Conservation (phyloP, 2,113 vertebrate species). For the Sterrhoptilus dennistouni region DNA sequence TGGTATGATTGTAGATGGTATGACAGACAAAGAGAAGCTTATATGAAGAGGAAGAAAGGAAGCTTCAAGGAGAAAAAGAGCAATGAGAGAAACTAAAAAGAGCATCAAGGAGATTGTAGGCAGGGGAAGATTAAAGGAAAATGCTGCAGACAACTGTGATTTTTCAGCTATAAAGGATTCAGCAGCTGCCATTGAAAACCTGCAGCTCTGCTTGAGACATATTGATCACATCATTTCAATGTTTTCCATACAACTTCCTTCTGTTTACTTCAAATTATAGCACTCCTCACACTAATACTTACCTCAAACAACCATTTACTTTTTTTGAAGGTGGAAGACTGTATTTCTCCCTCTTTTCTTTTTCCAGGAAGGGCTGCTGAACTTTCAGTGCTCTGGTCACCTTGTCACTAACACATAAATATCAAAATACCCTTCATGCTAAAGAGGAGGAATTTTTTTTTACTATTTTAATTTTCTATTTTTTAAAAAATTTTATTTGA, state of each 20-base stretch:
- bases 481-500: not conserved
- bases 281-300: not conserved
- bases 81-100: slow-evolving; percentile 1
- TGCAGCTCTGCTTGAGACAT: not conserved
- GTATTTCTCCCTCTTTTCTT: not conserved
- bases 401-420: not conserved
- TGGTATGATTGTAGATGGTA: not conserved
- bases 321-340: not conserved
- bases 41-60: not conserved
- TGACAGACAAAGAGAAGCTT: not conserved
- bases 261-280: not conserved
- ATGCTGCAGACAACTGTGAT: not conserved
- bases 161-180: slow-evolving; percentile 32
- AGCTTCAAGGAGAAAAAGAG: slow-evolving; percentile 8
- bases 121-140: slow-evolving; percentile 37
- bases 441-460: not conserved
- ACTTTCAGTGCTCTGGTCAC: not conserved
- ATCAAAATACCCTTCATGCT: not conserved
- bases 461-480: not conserved
- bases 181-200: slow-evolving; percentile 34
- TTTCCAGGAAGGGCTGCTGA: not conserved
- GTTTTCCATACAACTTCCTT: not conserved
- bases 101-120: not conserved
- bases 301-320: not conserved
- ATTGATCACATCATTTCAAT: slow-evolving; percentile 5